Conservation (phyloP, 2,113 vertebrate genomes). For the Natator depressus region DNA sequence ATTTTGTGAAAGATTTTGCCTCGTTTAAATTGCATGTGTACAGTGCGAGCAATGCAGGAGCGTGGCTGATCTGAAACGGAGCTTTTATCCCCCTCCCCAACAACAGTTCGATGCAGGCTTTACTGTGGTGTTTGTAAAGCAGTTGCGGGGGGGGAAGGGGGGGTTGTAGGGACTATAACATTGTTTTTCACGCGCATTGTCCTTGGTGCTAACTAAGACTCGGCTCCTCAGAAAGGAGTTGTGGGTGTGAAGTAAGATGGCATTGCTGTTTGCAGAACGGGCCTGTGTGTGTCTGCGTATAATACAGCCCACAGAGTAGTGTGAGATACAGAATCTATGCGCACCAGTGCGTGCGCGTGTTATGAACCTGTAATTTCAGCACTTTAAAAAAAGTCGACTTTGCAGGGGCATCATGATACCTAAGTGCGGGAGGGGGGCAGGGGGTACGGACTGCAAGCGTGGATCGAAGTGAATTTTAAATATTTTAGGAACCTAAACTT, state of each 20-base stretch:
- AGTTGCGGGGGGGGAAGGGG: accelerated
- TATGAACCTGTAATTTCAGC: background rate
- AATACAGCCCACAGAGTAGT: background rate
- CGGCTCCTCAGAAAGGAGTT: background rate
- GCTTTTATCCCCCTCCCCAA: background rate
- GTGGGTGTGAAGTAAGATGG: no score
- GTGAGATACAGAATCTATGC: no score
- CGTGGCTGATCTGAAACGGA: background rate
- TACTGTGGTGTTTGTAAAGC: background rate
- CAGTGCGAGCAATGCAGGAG: no score
- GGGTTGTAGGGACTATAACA: background rate
- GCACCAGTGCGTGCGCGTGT: no score
- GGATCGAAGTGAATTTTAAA: background rate
- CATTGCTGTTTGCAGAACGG: background rate
- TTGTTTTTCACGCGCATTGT: background rate
- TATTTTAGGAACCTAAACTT: background rate
- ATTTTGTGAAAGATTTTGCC: background rate
- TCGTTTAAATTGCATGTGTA: background rate
- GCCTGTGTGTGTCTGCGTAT: no score
- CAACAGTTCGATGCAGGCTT: background rate
- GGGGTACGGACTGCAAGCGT: background rate
- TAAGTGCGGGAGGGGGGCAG: no score
- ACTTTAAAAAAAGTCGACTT: background rate
- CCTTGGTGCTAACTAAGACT: background rate
- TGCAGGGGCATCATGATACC: background rate